Evolutionary conservation across 2,113 vertebrate genomes (phyloP), one percentile per base, ranked within the genome.

Genomic region (Sebastes schlegelii): DNA sequence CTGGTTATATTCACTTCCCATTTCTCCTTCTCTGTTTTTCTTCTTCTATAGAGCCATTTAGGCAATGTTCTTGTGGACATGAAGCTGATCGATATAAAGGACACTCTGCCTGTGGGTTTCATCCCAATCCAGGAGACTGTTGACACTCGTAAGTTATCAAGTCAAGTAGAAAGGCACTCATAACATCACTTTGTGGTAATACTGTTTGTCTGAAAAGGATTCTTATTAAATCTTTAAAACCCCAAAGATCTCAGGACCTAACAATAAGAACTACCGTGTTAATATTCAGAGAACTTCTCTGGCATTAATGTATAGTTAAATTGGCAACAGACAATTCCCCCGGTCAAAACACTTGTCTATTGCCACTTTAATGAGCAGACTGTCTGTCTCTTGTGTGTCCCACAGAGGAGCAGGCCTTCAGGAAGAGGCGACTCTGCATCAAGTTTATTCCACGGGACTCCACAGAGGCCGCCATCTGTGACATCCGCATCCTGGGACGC

Each of bases 361-460:
- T 6, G 7, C 17, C 54, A 55, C 54, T 55, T 55, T n/a, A 55
- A 9, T 57, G 14, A 58, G 17, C 46, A 40, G 2, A 6, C 13
- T 34, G 3, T 80, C 17, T 52, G 10, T 45, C 19, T 64, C 17
- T 51, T 52, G 8, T 74, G 2, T 74, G 2, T 93, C 48, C 57
- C 16, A 67, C 95, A 99, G 98, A 99, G 94, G 98, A 99, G 89
- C 92, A 94, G 72, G 98, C 97, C 74, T 99, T 99, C 90, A 95
- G 98, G 77, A 99, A 99, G 94, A 97, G 98, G 91, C 96, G 98
- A 51, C 94, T 99, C 49, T 99, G 98, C 85, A 99, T 99, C 88
- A 99, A 99, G 83, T 99, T 99, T 82, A 99, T 99, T 91, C 98
- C 98, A 0, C 95, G 98, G 68, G 98, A 99, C 85, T 99, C 98